phyloP scores from a whole-genome alignment of 2,888 invertebrate genomes.

The Apotomis turbidana region DNA sequence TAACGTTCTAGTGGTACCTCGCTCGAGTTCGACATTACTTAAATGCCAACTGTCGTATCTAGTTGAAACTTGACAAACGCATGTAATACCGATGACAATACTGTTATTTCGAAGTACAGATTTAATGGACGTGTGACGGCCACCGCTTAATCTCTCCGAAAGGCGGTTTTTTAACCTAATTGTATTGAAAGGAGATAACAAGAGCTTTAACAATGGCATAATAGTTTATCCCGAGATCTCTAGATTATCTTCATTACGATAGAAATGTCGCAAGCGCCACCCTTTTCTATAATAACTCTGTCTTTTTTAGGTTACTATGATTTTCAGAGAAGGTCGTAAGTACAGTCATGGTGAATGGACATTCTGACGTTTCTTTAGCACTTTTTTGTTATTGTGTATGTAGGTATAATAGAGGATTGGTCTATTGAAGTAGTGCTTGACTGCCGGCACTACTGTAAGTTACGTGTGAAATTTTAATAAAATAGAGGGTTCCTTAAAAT shows the following conservation, averaged over 20 bases:
- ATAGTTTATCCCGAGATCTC: conserved; percentile 19
- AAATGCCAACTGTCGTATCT: no score
- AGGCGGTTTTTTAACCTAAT: conserved; percentile 13
- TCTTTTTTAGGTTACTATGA: conserved; percentile 11
- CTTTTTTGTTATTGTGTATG: conserved; percentile 14
- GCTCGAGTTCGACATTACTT: no score
- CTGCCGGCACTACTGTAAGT: conserved; percentile 16
- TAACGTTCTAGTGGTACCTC: no score
- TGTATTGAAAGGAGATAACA: conserved; percentile 29
- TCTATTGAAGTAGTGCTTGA: conserved; percentile 32
- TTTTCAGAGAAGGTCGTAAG: conserved; percentile 12
- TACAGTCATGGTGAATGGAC: background rate
- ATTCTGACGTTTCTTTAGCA: background rate
- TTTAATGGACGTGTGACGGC: background rate
- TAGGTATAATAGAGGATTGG: conserved; percentile 4
- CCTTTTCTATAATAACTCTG: conserved; percentile 13
- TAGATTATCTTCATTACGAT: background rate
- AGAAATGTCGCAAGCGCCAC: conserved; percentile 10
- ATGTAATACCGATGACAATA: no score
- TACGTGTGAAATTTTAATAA: background rate
- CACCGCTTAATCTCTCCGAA: background rate
- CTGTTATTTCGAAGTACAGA: background rate
- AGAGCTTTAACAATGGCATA: conserved; percentile 24
- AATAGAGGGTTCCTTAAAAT: conserved; percentile 10
- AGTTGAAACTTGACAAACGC: no score